Evolutionary conservation across 2,888 invertebrate genomes (phyloP), one percentile per base, ranked within the genome.

Genomic region (Polylopha cassiicola): DNA sequence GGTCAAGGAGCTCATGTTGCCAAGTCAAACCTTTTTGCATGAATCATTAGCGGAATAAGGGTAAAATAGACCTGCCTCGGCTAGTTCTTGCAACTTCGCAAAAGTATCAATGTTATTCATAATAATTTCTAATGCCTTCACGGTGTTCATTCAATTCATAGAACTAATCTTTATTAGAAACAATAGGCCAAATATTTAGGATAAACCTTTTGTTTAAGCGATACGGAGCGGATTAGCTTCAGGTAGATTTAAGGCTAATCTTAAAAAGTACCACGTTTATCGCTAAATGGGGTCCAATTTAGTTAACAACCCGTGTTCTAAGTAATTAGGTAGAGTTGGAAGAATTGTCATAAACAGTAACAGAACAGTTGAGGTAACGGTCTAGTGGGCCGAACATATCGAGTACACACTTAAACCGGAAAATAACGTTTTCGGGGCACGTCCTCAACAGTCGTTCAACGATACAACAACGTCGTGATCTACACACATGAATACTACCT

Each of bases 401-500:
- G 61, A 69, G 71, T 72, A 60, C 59, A 56, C 50, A 58, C 59
- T 37, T 58, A 70, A 79, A 78, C 78, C 80, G 80, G 80, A 80
- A 78, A 79, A 75, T 79, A 77, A 71, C 66, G 74, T 73, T 80
- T 80, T 79, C 73, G 71, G 60, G 57, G 59, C 80, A 79, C 79
- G 77, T 74, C 61, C 58, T 23, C 28, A 30, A 29, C 29, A 23
- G 16, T 18, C 37, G 38, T 22, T n/a, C 18, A 13, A 18, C 33
- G 33, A 33, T 17, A 34, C 39, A 33, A 43, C 56, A 44, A 58
- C 59, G 55, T 47, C 53, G 61, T 59, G 59, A 54, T 48, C 53
- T 55, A 51, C 55, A 63, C 61, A 58, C 60, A 61, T 55, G 51
- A 55, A 50, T 50, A 62, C 68, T 59, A 58, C 58, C 68, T 68